Evolutionary conservation across 30 jellyfish, hydroid and myxozoan genomes (phyloP), one percentile per base, ranked within the genome.

Genomic region (Aurelia coerulea): DNA sequence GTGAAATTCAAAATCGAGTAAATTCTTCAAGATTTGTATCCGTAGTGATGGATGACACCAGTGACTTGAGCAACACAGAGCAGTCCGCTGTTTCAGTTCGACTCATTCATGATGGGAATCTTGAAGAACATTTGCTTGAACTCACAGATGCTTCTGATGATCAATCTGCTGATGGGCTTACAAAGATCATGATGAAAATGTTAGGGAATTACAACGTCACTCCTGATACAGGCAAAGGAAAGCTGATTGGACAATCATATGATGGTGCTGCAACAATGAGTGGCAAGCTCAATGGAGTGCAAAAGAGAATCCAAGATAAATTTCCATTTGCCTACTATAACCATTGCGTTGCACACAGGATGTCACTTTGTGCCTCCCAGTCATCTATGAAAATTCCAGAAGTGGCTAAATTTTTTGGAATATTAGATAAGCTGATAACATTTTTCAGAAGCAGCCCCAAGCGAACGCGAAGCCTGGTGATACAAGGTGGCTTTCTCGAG

Each of bases 31-130:
- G 49, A 53, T 73, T 6, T 73, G 72, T 84, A 9, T 41, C 88
- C 32, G 73, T 73, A 32, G 71, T 84, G 93, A 84, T 84, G 93
- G 93, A 84, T 62, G 93, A 84, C 51, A 84, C 86, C 63, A 71
- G 81, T 34, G 93, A 84, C 65, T 14, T 37, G 23, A 73, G 93
- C 84, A 84, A 84, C 54, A 59, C 53, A 63, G 93, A 84, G 65
- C 93, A 84, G 60, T 84, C 93, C 2, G 93, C 77, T 12, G 86
- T 84, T 12, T 72, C 93, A 9, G 93, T 84, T 16, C 37, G 87
- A 64, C 93, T 70, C 52, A 62, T 84, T 16, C 23, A 72, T 65
- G 16, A 84, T 41, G 86, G 80, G 10, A 59, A 84, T 17, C 54
- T 84, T 42, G 89, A 79, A 49, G 89, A 79, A 68, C 89, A 79